Evolutionary conservation across 2,888 invertebrate species (phyloP).

Genomic region (Stenodema calcarata): DNA sequence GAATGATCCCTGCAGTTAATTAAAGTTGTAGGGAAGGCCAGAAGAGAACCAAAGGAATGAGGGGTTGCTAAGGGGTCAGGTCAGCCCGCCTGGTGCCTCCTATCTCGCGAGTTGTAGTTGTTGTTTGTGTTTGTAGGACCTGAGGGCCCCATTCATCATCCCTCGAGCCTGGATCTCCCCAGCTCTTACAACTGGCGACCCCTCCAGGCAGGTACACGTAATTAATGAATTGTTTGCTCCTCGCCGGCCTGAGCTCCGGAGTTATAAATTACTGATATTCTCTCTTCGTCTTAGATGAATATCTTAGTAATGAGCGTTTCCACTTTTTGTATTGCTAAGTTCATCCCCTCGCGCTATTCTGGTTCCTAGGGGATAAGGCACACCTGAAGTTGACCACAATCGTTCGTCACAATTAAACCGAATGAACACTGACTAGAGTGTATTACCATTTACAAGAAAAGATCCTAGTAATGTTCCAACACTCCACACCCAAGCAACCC

Average conservation of each 20-base stretch:
- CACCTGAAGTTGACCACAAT: neutral
- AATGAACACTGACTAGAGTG: neutral
- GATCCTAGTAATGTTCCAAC: too few relatives aligned
- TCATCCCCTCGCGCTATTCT: neutral
- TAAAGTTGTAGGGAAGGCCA: neutral
- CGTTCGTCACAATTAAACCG: neutral
- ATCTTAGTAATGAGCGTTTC: neutral
- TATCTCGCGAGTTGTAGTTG: slow-evolving; percentile 15
- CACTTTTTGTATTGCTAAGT: neutral
- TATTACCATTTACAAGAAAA: neutral
- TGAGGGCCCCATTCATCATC: slow-evolving; percentile 40
- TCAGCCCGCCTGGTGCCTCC: neutral
- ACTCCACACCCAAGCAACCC: too few relatives aligned
- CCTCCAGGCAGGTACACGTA: slow-evolving; percentile 28
- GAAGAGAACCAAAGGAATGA: neutral
- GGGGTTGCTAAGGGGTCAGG: slow-evolving; percentile 15
- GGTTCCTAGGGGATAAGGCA: neutral
- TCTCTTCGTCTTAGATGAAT: neutral
- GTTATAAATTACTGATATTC: slow-evolving; percentile 33
- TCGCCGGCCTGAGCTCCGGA: neutral
- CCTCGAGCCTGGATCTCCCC: neutral
- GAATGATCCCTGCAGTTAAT: slow-evolving; percentile 25
- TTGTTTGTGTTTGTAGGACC: slow-evolving; percentile 31
- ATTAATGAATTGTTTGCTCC: slow-evolving; percentile 45
- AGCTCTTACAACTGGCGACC: slow-evolving; percentile 17